Base-by-base conservation (phyloP, 1,140 invertebrate genomes). In the Drosophila rhopaloa region DNA sequence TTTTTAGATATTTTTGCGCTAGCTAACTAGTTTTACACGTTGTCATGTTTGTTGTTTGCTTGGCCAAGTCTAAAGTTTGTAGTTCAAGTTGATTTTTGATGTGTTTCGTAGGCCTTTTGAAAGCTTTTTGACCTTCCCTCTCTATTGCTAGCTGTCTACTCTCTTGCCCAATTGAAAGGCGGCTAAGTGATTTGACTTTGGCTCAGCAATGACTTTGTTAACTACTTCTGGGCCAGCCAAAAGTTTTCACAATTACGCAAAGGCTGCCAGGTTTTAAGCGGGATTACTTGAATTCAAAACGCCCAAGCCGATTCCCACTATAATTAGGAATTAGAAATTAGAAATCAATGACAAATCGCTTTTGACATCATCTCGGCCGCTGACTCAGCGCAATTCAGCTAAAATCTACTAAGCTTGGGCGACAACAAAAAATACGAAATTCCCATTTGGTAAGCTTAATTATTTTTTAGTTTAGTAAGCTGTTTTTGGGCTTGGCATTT, bases 1-100 rank as follows among this genome's bases (percentile, higher is more conserved):
- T 43, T 37, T 57, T 74, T 79, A 58, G 41, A 65, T 68, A 68
- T 63, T 76, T 65, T 76, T 70, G 66, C 63, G 75, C 60, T 50
- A 53, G 65, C 84, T 83, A 86, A 88, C 83, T 89, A 86, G 83
- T 83, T 88, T 88, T 88, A 82, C 79, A 79, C 79, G 62, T 77
- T 84, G 74, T 81, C 73, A 55, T 81, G 71, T 61, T 76, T 53
- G 48, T 14, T 58, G 63, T 65, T 56, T 56, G 76, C 65, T 72
- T 67, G 73, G 72, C 76, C 72, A 76, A 77, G 84, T 89, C 76
- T 89, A 83, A 83, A 88, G 84, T 88, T 86, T 89, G 76, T 89
- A 89, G 83, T 88, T 89, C 72, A 88, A 89, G 83, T 83, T 80
- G 61, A 27, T 43, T 76, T 76, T 67, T 66, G 37, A 63, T 40